Conservation (phyloP, 2,113 vertebrate species). For the Zapus hudsonius region DNA sequence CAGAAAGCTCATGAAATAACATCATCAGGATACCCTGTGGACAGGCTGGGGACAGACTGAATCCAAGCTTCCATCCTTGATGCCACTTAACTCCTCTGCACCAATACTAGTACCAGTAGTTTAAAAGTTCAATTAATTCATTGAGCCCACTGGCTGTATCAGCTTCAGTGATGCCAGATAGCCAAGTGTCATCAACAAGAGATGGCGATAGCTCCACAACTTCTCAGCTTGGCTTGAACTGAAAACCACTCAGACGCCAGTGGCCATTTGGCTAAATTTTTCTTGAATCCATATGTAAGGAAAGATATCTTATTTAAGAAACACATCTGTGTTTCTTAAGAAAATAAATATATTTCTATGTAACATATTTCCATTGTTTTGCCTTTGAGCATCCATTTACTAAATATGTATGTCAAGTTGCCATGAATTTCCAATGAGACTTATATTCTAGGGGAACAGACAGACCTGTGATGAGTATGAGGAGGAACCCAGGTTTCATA, state of each 20-base stretch:
- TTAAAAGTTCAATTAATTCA: neutral
- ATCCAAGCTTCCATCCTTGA: neutral
- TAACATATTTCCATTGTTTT: neutral
- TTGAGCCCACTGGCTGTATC: neutral
- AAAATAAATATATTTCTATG: neutral
- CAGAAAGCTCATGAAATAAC: constrained; percentile 70
- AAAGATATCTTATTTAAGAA: constrained; percentile 27
- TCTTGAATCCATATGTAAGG: neutral
- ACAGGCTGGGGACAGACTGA: neutral
- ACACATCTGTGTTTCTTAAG: neutral
- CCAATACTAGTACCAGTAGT: neutral
- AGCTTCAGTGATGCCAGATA: constrained; percentile 43
- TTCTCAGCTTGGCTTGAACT: constrained; percentile 26
- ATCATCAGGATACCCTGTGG: neutral
- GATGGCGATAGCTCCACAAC: constrained; percentile 33
- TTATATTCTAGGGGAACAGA: neutral
- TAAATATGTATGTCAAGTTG: neutral
- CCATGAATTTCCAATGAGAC: neutral
- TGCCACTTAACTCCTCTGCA: constrained; percentile 41
- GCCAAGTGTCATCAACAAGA: neutral
- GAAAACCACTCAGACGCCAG: constrained; percentile 14
- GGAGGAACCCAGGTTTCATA: neutral
- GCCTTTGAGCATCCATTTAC: neutral
- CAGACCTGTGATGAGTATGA: neutral
- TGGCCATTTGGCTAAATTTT: neutral